Conservation (phyloP, 92 coral and sea anemone species). For the Chrysogorgia sp. region DNA sequence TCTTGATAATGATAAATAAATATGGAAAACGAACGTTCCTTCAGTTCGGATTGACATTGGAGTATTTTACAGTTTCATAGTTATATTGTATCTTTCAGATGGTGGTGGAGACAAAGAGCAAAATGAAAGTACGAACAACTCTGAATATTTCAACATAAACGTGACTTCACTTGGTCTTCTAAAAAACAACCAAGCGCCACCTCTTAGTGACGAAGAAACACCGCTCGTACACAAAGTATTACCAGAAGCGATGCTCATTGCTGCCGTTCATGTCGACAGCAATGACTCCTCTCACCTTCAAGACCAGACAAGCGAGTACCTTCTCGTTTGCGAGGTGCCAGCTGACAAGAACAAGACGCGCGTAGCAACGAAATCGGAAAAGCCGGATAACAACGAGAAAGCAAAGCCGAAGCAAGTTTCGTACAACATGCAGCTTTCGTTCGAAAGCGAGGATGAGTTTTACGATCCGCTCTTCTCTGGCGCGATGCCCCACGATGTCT, state of each 20-base stretch:
- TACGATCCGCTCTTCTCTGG: slow-evolving; percentile 45
- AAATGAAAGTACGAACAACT: background rate
- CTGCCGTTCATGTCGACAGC: slow-evolving; percentile 48
- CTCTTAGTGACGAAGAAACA: slow-evolving; percentile 43
- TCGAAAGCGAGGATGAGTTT: slow-evolving; percentile 62
- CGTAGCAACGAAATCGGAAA: slow-evolving; percentile 7
- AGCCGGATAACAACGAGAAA: slow-evolving; percentile 7
- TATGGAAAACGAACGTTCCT: too few species aligned
- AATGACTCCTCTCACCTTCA: slow-evolving; percentile 4
- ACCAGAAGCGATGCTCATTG: slow-evolving; percentile 73
- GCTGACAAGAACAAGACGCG: slow-evolving; percentile 55
- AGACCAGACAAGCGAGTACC: slow-evolving; percentile 12
- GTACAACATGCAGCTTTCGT: slow-evolving; percentile 50
- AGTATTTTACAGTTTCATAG: too few species aligned
- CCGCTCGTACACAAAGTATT: slow-evolving; percentile 27
- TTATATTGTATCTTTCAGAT: too few species aligned
- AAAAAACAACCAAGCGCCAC: slow-evolving; percentile 57
- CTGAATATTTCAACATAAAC: background rate
- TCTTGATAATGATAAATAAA: too few species aligned
- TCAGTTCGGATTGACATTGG: too few species aligned
- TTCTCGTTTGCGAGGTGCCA: slow-evolving; percentile 64
- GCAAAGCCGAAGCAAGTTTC: slow-evolving; percentile 39
- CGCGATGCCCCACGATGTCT: slow-evolving; percentile 50
- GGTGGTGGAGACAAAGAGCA: slow-evolving; percentile 1
- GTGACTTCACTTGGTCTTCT: slow-evolving; percentile 28